phyloP scores from a whole-genome alignment of 1,140 invertebrate genomes.

The Cheumatopsyche charites region DNA sequence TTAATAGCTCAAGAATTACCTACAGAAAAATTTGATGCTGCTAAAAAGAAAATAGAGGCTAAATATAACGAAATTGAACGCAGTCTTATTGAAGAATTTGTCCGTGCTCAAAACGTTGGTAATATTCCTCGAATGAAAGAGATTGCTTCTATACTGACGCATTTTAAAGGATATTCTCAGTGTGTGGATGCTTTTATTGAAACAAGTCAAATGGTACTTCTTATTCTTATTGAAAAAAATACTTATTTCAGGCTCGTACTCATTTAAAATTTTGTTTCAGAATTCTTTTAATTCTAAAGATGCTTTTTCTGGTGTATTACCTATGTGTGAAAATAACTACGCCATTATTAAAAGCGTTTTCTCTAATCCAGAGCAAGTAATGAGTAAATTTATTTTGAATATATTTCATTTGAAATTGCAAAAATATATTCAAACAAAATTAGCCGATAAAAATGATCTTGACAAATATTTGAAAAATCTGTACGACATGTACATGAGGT shows the following conservation, averaged over 20 bases:
- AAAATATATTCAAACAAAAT: slow-evolving; percentile 80
- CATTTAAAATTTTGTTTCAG: slow-evolving; percentile 50
- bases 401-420: slow-evolving; percentile 94
- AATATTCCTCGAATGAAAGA: slow-evolving; percentile 92
- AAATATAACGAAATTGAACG: slow-evolving; percentile 96
- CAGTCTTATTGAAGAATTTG: slow-evolving; percentile 94
- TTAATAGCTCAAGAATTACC: slow-evolving; percentile 95
- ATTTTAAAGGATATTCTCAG: slow-evolving; percentile 96
- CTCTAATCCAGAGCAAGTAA: slow-evolving; percentile 95
- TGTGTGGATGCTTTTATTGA: slow-evolving; percentile 98
- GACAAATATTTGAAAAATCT: slow-evolving; percentile 89
- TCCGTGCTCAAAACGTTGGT: slow-evolving; percentile 80
- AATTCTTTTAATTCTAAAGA: slow-evolving; percentile 74
- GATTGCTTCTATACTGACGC: slow-evolving; percentile 87
- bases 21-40: slow-evolving; percentile 83
- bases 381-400: slow-evolving; percentile 97
- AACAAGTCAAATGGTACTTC: slow-evolving; percentile 87
- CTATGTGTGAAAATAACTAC: slow-evolving; percentile 89
- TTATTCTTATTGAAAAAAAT: slow-evolving; percentile 36
- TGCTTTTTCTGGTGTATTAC: slow-evolving; percentile 90
- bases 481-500: slow-evolving; percentile 87
- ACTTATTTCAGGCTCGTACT: not conserved
- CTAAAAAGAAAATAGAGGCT: slow-evolving; percentile 87
- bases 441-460: slow-evolving; percentile 80
- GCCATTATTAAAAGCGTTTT: slow-evolving; percentile 92